Percentiles rank a stretch among this genome's conserved stretches.
phyloP scores from a whole-genome alignment of 2,113 vertebrate species.

The Symphodus melops region DNA sequence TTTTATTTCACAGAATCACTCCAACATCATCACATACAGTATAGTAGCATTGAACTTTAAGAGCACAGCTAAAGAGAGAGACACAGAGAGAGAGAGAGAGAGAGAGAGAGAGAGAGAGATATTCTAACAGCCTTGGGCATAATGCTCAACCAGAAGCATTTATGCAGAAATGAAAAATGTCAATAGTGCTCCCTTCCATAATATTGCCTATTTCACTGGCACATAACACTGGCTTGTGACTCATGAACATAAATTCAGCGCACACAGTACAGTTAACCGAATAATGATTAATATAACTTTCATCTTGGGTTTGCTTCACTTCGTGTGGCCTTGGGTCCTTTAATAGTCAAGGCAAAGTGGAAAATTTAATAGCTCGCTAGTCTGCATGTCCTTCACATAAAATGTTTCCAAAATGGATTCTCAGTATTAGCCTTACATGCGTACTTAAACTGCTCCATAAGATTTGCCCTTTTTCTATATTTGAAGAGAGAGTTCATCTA shows the following conservation, averaged over 20 bases:
- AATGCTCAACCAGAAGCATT: slow-evolving; percentile 59
- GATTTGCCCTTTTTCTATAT: slow-evolving; percentile 48
- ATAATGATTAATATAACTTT: slow-evolving; percentile 77
- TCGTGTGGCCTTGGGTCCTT: slow-evolving; percentile 74
- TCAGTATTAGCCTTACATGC: slow-evolving; percentile 28
- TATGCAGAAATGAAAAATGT: slow-evolving; percentile 74
- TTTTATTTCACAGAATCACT: slow-evolving; percentile 24
- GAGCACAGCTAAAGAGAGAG: slow-evolving; percentile 9
- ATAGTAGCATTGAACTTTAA: slow-evolving; percentile 43
- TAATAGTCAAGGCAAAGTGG: slow-evolving; percentile 65
- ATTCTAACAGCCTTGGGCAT: slow-evolving; percentile 55
- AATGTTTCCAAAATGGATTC: slow-evolving; percentile 63
- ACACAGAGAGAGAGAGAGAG: not conserved
- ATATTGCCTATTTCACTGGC: slow-evolving; percentile 68
- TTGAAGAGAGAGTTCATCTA: slow-evolving; percentile 39
- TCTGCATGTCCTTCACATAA: slow-evolving; percentile 78
- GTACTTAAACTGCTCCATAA: slow-evolving; percentile 11
- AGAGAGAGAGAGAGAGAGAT: not conserved
- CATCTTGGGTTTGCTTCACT: slow-evolving; percentile 73
- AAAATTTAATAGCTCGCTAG: slow-evolving; percentile 62
- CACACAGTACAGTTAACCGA: slow-evolving; percentile 63
- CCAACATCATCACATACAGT: slow-evolving; percentile 18
- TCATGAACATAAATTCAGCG: slow-evolving; percentile 65
- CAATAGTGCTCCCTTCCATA: slow-evolving; percentile 69
- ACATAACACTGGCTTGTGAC: slow-evolving; percentile 64